Base-by-base conservation (phyloP, 2,888 invertebrate species). In the Diabrotica balteata region DNA sequence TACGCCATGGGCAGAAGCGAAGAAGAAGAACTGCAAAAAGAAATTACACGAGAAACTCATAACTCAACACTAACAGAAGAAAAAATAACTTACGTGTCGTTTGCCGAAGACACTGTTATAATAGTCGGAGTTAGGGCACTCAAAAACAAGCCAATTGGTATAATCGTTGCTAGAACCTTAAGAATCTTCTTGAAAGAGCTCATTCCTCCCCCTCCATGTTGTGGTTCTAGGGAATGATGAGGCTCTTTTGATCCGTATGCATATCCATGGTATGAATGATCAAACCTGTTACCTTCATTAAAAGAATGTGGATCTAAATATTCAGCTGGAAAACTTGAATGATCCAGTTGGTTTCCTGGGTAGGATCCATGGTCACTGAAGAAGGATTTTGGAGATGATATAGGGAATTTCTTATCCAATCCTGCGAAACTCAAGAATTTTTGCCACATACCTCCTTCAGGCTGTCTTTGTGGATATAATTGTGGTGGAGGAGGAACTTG, bases 101-200 rank as follows among this genome's bases (percentile, higher is more conserved):
- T 84, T 17, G 79, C 72, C 22, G 81, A 76, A 10, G 80, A 86
- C 57, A 92, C 86, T 71, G 88, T 88, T 74, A 92, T 85, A 76
- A 92, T 84, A 75, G 85, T 90, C 2, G 92, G 92, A 0, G 90
- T 90, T 17, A 92, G 84, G 0, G 92, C 90, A 0, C 92, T 91
- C 60, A 92, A 85, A 69, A 92, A 86, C 59, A 93, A 83, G 0
- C 92, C 92, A 59, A 92, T 87, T 0, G 93, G 93, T 61, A 92
- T 85, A 76, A 91, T 86, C 0, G 92, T 88, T 0, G 91, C 89
- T 76, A 91, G 82, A 74, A 92, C 81, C 66, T 88, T 89, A 9
- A 91, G 81, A 50, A 91, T 84, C 73, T 87, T 87, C 79, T 87
- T 88, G 90, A 90, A 90, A 0, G 90, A 88, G 67, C 85, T 85